A percentile compares a stretch with the other conserved stretches of the same genome.
These are phyloP conservation scores for Nomada flava DNA, from an alignment of 2,888 invertebrate species.

Conservation along the genomic window DNA sequence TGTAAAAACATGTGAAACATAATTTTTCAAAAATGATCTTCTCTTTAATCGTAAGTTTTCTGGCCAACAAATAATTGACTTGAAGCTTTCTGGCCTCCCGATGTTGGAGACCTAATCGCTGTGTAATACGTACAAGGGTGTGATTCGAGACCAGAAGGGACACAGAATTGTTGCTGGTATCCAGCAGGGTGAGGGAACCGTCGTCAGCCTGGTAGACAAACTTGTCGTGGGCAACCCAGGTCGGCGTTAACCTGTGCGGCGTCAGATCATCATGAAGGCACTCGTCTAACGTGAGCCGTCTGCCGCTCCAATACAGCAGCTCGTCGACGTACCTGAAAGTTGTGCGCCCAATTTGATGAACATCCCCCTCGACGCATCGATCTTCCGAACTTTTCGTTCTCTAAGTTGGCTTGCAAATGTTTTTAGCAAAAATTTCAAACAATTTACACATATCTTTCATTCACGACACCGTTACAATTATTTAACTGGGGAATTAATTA, in stretches of 20 bases:
- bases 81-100: no score
- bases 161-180: conserved; percentile 92
- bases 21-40: no score
- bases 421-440: background rate
- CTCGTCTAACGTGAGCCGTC: conserved; percentile 93
- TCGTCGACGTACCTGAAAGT: conserved; percentile 92
- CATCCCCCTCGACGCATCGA: no score
- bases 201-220: conserved; percentile 95
- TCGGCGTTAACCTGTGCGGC: conserved; percentile 90
- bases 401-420: background rate
- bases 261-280: conserved; percentile 92
- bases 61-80: background rate
- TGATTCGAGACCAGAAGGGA: conserved; percentile 94
- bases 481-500: background rate
- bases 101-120: background rate
- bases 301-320: conserved; percentile 94
- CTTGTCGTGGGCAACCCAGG: conserved; percentile 93
- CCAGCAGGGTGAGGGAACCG: conserved; percentile 92
- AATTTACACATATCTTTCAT: background rate
- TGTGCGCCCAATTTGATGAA: background rate
- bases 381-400: background rate
- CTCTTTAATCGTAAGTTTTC: no score
- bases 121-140: conserved; percentile 87
- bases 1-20: no score
- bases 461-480: no score